Evolutionary conservation across 2,113 vertebrate genomes (phyloP).

Genomic region (Tetrao urogallus): DNA sequence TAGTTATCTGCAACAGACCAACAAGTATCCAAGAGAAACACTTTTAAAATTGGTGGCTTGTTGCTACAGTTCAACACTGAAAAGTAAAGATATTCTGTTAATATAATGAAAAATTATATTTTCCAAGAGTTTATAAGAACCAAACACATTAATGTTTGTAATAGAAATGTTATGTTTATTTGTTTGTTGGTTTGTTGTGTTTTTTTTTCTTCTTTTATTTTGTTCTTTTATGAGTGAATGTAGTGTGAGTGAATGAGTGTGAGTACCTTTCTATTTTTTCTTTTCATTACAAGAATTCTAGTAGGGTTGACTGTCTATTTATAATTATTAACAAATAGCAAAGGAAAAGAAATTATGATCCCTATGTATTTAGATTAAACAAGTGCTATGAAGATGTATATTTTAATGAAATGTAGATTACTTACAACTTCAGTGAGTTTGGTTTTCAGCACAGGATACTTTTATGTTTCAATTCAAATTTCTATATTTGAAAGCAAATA

Average conservation of each 20-base stretch:
- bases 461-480: not conserved
- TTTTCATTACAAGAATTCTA: not conserved
- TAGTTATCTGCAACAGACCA: slow-evolving; percentile 32
- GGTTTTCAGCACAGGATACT: not conserved
- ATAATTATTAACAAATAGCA: not conserved
- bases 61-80: slow-evolving; percentile 7
- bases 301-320: not conserved
- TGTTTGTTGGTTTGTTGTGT: not conserved
- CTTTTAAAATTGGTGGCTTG: slow-evolving; percentile 2
- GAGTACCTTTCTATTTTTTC: not conserved
- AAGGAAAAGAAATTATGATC: not conserved
- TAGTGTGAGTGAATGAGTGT: no score
- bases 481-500: not conserved
- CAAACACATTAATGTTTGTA: not conserved
- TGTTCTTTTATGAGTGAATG: not conserved
- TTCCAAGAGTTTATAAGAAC: slow-evolving; percentile 33
- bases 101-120: slow-evolving; percentile 45
- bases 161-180: not conserved
- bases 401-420: not conserved
- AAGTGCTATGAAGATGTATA: not conserved
- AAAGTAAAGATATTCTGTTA: slow-evolving; percentile 54
- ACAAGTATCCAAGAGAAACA: not conserved
- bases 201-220: not conserved
- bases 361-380: not conserved
- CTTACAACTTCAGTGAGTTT: not conserved